Base-by-base conservation (phyloP, 1,140 invertebrate species). In the Tetragonula clypearis region DNA sequence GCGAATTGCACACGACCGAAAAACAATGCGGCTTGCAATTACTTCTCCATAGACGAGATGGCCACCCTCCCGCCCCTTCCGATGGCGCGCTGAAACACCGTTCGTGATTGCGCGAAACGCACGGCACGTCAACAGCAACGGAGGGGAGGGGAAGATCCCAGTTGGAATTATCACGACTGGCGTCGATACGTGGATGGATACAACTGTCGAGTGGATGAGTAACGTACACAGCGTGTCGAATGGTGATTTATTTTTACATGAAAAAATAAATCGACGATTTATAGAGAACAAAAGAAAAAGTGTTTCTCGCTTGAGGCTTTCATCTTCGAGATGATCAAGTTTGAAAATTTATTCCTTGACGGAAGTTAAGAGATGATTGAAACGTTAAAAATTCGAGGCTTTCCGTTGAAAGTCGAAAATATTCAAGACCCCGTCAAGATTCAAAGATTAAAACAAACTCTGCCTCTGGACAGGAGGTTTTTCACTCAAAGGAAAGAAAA, bases 1-100 rank as follows among this genome's bases (percentile, higher is more conserved):
- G 69, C 75, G 79, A 90, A 88, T 88, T 71, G 84, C 79, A 72
- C 72, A 21, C 65, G 62, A 14, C 53, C 84, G 73, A 92, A 92
- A 90, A 92, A 93, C 90, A 94, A 93, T 92, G 88, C 88, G 66
- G 72, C 71, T 85, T 84, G 90, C 90, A 92, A 92, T 94, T 93
- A 93, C 88, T 91, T 86, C 84, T 88, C 76, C 79, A 83, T 87
- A 76, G 86, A 81, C 79, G 62, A 83, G 75, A 75, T 76, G 3
- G 55, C 30, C 26, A 49, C 35, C 62, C 26, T n/a, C 72, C 35
- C 35, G 41, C 8, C 41, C 41, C 41, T 49, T 8, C 41, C 41
- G 6, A 49, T 23, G 21, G 15, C 12, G 19, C n/a, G 56, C 17
- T 14, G n/a, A 68, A 76, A 72, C 56, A 49, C 19, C 21, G 56